phyloP scores from a whole-genome alignment of 2,113 vertebrate species.

The Poecile atricapillus region DNA sequence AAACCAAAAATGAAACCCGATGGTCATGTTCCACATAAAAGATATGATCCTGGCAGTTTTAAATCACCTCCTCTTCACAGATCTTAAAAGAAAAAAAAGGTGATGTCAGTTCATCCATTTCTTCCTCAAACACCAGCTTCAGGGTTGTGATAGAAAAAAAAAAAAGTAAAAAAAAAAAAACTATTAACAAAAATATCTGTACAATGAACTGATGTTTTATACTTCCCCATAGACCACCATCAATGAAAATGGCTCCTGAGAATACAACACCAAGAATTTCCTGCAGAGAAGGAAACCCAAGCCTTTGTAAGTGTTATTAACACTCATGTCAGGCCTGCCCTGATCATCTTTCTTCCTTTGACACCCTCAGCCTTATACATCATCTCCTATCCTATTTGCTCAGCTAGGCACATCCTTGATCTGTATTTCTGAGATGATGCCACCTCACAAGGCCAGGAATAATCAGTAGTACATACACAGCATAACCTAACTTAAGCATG shows the following conservation, averaged over 20 bases:
- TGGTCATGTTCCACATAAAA: not conserved
- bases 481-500: not conserved
- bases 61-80: not conserved
- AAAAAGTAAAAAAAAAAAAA: not conserved
- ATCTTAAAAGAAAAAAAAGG: not conserved
- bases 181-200: not conserved
- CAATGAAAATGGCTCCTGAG: not conserved
- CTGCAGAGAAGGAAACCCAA: not conserved
- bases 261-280: not conserved
- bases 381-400: not conserved
- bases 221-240: not conserved
- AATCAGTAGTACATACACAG: not conserved
- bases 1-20: not conserved
- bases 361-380: not conserved
- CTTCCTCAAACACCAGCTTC: not conserved
- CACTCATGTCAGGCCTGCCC: not conserved
- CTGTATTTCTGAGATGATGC: not conserved
- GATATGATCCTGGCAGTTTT: not conserved
- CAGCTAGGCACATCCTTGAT: not conserved
- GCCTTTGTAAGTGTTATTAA: not conserved
- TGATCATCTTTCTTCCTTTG: not conserved
- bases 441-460: not conserved
- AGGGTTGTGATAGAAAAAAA: not conserved
- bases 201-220: not conserved
- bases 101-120: not conserved